Conservation (phyloP, 1,140 invertebrate species). For the Belonocnema kinseyi region DNA sequence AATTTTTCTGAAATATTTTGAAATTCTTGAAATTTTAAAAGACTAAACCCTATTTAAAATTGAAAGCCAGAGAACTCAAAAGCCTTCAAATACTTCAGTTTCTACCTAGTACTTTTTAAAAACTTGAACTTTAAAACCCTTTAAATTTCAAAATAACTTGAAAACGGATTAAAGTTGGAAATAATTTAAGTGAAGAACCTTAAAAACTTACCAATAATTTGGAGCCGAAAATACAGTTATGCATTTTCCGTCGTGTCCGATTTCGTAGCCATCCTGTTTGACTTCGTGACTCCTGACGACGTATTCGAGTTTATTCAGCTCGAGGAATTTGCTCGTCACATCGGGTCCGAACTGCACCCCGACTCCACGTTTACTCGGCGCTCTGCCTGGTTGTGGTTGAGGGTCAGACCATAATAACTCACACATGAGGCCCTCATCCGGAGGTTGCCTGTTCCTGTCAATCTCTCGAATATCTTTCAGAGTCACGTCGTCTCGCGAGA, state of each 20-base stretch:
- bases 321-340: conserved; percentile 92
- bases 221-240: conserved; percentile 98
- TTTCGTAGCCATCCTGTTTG: conserved; percentile 96
- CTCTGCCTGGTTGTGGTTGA: conserved; percentile 88
- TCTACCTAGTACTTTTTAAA: not conserved
- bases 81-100: too few relatives aligned
- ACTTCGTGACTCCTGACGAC: conserved; percentile 98
- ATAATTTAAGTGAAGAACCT: not conserved
- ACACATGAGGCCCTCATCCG: conserved; percentile 97
- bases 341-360: conserved; percentile 99
- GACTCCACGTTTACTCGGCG: conserved; percentile 96
- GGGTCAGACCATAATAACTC: conserved; percentile 99
- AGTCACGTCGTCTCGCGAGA: conserved; percentile 92
- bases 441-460: conserved; percentile 96
- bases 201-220: conserved; percentile 92
- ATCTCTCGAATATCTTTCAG: conserved; percentile 93
- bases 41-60: too few relatives aligned
- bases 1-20: too few relatives aligned
- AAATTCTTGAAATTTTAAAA: too few relatives aligned
- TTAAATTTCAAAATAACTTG: not conserved
- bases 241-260: conserved; percentile 94
- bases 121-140: not conserved
- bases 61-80: too few relatives aligned
- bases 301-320: conserved; percentile 92
- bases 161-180: conserved; percentile 37